Conservation (phyloP, 2,888 invertebrate species). For the Oligia fasciuncula region DNA sequence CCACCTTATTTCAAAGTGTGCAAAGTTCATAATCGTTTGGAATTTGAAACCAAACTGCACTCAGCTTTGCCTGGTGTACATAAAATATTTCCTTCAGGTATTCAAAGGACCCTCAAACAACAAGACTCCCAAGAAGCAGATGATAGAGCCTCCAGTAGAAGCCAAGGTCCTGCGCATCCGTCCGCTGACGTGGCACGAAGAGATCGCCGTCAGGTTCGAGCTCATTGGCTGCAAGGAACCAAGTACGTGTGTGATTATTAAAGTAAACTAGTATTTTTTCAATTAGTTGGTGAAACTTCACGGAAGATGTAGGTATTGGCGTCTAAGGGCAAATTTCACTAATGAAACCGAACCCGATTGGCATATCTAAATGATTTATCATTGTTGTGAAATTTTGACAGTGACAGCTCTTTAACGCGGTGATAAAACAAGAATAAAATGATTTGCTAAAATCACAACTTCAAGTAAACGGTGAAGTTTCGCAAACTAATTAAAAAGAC, state of each 20-base stretch:
- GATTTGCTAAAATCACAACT: background rate
- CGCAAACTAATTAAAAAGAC: background rate
- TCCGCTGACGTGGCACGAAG: conserved; percentile 94
- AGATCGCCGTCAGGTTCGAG: conserved; percentile 92
- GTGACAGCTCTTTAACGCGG: background rate
- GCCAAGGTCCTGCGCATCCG: conserved; percentile 93
- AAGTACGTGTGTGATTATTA: conserved; percentile 16
- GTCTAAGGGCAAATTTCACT: background rate
- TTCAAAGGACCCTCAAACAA: conserved; percentile 94
- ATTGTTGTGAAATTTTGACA: background rate
- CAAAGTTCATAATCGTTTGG: background rate
- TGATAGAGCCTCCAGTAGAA: conserved; percentile 93
- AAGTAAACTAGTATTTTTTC: background rate
- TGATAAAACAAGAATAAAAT: background rate
- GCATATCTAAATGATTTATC: no score
- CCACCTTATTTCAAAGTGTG: background rate
- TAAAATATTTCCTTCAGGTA: conserved; percentile 79
- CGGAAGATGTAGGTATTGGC: background rate
- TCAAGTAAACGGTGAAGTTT: background rate
- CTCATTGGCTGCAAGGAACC: conserved; percentile 92
- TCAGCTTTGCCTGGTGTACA: background rate
- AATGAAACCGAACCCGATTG: background rate
- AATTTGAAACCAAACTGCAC: background rate
- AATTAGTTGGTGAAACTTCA: background rate
- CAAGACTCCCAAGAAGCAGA: conserved; percentile 89